Base-by-base conservation (phyloP, 2,113 vertebrate species). In the Aspidoscelis tigris region DNA sequence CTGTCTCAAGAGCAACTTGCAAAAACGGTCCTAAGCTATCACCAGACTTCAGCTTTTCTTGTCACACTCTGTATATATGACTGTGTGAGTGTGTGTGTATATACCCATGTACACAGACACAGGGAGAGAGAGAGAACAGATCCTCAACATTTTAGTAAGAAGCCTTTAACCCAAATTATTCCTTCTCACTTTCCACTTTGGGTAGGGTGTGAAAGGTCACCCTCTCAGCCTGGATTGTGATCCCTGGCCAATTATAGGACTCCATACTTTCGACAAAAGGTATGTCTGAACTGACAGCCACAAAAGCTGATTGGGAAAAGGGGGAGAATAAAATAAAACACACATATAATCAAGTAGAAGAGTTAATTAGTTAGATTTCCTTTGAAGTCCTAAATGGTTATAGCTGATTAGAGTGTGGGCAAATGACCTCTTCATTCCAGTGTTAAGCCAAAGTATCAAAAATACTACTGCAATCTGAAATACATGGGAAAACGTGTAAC, bases 151-250 rank as follows among this genome's bases (percentile, higher is more conserved):
- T 94, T 95, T 95, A 96, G 95, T 97, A 96, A 98, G 97, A 97
- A 98, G 97, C 94, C 97, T 97, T 97, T 97, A 97, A 97, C 96
- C 96, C 96, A 96, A 96, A 97, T 98, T 98, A 97, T 92, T 93
- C 95, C 96, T 93, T 95, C 95, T 96, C 95, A 95, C 94, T 93
- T 94, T 96, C 95, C 97, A 97, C 97, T 96, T 94, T 95, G 95
- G 94, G 92, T 95, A 93, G 93, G 95, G 94, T 96, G 95, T 96
- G 95, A 97, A 97, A 97, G 97, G 97, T 98, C 97, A 97, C 91
- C 95, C 96, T 96, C 97, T 97, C 95, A 97, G 96, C 95, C 96
- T 96, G 96, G 96, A 97, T 97, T 94, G 96, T 92, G 95, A 94
- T 95, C 97, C 96, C 96, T 96, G 94, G 94, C 96, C 97, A 98